phyloP scores from a whole-genome alignment of 92 coral and sea anemone species.

The Muricea muricata region DNA sequence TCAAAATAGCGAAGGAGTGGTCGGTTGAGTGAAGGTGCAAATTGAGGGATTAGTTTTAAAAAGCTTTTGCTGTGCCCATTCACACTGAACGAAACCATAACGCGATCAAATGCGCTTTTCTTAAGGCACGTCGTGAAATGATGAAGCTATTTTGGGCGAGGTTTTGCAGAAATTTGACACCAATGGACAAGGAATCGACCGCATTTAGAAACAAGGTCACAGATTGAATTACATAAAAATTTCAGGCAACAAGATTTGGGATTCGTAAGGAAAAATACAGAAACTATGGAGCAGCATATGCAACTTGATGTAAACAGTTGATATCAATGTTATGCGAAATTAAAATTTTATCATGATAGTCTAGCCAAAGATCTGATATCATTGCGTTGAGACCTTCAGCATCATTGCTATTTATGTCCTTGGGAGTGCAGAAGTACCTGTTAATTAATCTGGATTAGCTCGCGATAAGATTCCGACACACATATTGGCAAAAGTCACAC shows the following conservation, averaged over 20 bases:
- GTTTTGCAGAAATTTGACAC: neutral
- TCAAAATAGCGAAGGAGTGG: constrained; percentile 6
- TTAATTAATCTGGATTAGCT: neutral
- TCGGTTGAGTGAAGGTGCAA: neutral
- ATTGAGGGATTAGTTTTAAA: neutral
- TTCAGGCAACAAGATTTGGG: too few relatives aligned
- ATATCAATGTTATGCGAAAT: neutral
- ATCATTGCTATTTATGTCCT: neutral
- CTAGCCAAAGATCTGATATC: neutral
- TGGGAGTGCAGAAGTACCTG: neutral
- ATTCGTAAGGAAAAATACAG: too few relatives aligned
- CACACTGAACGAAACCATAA: neutral
- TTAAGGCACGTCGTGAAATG: neutral
- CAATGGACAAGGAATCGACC: neutral
- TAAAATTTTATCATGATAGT: neutral
- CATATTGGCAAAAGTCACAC: neutral
- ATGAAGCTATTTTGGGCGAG: neutral
- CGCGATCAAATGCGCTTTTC: neutral
- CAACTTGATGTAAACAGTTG: neutral
- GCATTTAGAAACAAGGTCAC: neutral
- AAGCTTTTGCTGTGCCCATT: neutral
- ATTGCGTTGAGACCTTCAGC: neutral
- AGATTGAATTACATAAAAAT: neutral
- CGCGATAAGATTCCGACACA: too few relatives aligned
- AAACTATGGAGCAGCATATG: too few relatives aligned